phyloP scores from a whole-genome alignment of 2,113 vertebrate genomes.

The Lycocorax pyrrhopterus region DNA sequence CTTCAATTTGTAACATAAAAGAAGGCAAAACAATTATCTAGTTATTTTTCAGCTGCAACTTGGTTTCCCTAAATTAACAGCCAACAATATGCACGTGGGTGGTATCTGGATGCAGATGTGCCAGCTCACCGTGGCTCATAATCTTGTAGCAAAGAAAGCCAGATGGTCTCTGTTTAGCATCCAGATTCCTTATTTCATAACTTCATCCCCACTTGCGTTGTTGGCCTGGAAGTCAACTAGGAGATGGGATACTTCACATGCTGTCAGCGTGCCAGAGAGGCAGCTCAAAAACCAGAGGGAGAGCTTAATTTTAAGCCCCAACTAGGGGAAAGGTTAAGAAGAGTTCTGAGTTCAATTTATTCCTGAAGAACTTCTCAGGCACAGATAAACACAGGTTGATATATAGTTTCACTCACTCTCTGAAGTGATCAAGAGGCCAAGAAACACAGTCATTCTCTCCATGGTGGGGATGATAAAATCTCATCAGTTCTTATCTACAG shows the following conservation, averaged over 20 bases:
- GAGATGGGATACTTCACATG: conserved; percentile 6
- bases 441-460: background rate
- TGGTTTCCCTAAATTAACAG: background rate
- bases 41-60: background rate
- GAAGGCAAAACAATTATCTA: background rate
- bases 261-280: background rate
- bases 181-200: conserved; percentile 31
- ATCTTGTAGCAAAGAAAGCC: conserved; percentile 9
- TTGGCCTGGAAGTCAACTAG: conserved; percentile 28
- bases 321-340: conserved; percentile 31
- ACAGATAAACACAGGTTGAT: conserved; percentile 12
- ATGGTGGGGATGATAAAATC: background rate
- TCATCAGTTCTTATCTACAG: conserved; percentile 48
- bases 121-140: background rate
- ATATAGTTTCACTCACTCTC: background rate
- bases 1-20: background rate
- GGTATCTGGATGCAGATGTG: background rate
- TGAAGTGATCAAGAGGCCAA: conserved; percentile 23
- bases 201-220: background rate
- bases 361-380: conserved; percentile 9
- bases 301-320: conserved; percentile 35
- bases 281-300: conserved; percentile 29
- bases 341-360: conserved; percentile 32
- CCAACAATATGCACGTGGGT: background rate
- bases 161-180: conserved; percentile 47